These are phyloP conservation scores for Gryllus bimaculatus DNA, from an alignment of 1,140 invertebrate genomes.

Conservation along the genomic window DNA sequence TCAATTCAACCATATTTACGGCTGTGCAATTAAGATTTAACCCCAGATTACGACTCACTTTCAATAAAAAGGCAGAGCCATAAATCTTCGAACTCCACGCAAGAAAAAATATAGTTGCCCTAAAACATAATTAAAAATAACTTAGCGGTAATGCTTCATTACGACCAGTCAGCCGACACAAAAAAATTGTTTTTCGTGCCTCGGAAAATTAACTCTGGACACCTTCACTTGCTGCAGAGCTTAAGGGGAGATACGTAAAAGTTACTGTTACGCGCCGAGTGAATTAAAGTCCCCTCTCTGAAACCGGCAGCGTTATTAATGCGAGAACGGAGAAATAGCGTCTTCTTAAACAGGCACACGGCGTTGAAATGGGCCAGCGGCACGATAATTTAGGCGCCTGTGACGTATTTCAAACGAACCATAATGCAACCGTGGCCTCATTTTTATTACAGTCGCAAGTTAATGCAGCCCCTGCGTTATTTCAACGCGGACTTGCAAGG, in stretches of 20 bases:
- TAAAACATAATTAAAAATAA: conserved; percentile 6
- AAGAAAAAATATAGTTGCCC: not conserved
- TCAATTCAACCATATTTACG: not conserved
- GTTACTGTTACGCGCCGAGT: not conserved
- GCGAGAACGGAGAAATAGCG: too few relatives aligned
- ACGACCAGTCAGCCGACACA: not conserved
- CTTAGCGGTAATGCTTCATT: not conserved
- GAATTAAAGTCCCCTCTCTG: not conserved
- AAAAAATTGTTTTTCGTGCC: not conserved
- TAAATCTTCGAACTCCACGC: not conserved
- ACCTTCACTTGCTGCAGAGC: not conserved
- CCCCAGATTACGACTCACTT: not conserved
- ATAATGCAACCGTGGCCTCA: too few relatives aligned
- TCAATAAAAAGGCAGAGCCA: not conserved
- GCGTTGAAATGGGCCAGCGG: too few relatives aligned
- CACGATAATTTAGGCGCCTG: too few relatives aligned
- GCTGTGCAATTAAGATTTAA: not conserved
- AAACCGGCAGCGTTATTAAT: not conserved
- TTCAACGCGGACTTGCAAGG: too few relatives aligned
- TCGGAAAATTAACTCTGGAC: not conserved
- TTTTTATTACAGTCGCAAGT: too few relatives aligned
- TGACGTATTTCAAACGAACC: too few relatives aligned
- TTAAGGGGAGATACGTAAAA: not conserved
- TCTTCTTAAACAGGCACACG: too few relatives aligned
- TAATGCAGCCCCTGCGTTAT: too few relatives aligned